Base-by-base conservation (phyloP, 53 echinoderm and acorn worm genomes). In the Paelopatides confundens region DNA sequence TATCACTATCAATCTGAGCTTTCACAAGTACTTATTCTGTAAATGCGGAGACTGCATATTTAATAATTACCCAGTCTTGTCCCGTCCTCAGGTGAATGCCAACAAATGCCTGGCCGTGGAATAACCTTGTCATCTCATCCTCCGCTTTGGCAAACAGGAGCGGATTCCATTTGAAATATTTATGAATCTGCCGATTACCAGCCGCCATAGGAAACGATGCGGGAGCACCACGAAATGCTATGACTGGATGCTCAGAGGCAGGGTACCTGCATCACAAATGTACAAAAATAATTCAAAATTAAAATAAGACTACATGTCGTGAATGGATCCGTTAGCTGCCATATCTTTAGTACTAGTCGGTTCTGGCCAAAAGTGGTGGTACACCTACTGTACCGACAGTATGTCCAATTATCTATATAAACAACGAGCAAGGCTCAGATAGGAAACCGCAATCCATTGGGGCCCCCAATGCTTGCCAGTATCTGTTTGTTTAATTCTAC, bases 31-130 rank as follows among this genome's bases (percentile, higher is more conserved):
- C 52, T 17, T 17, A 10, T 51, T 17, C 52, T 17, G 29, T 63
- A 17, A 2, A 63, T 63, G 63, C 18, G 9, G 8, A 10, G 12
- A 43, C 43, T 10, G 43, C 8, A 43, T 1, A 43, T 43, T 43
- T 43, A 8, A 10, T 43, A n/a, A n/a, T 48, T 87, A 99, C 99
- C 99, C 99, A 99, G 49, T 99, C 99, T 46, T 90, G 79, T 3
- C 99, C 99, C 68, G 92, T 99, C 14, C 99, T 90, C 0, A 99
- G 86, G 86, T 99, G 96, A 31, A 99, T 96, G 4, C 91, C 99
- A 6, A 99, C 96, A 65, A 86, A 99, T 1, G 47, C 77, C 31
- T 96, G 94, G 24, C 91, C 94, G 14, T 82, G 30, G 63, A 99
- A 96, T 36, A 94, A 85, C 35, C 91, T 30, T 28, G 87, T 48